Evolutionary conservation across 1,140 invertebrate species (phyloP), one percentile per base, ranked within the genome.

Genomic region (Aphaenogaster rudis): DNA sequence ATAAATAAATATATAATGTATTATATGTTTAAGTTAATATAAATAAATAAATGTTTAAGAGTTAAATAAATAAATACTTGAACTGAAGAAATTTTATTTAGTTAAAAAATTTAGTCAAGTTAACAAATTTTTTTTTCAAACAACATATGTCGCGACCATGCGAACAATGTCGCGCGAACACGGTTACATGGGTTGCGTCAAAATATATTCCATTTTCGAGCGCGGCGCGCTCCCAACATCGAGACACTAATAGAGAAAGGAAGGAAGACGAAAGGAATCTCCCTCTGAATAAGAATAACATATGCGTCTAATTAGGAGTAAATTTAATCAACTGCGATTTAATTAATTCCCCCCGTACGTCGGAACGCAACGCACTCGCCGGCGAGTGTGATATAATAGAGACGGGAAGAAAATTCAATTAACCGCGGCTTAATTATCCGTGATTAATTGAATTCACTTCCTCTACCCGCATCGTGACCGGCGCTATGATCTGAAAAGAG

Each of bases 371-470:
- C 33, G 42, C 48, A 6, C 21, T 11, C 52, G 13, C 45, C n/a
- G 50, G n/a, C 21, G 78, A 69, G 66, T 81, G 63, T 66, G 63
- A 79, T 79, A 81, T 52, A 45, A 81, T 81, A 69, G 67, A 50
- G 52, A 50, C 48, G 50, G 69, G 80, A 76, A 84, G 80, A 76
- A 76, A 50, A 84, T 50, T 76, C 80, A 50, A 84, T 84, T 84
- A 84, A 84, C 42, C 80, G 21, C 54, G 57, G 57, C 59, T 84
- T 84, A 76, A 76, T 76, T 76, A 76, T 74, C 67, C 67, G 54
- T 84, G 80, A 84, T 84, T 76, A 84, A 84, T 84, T 84, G 45
- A 74, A 84, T 61, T 76, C n/a, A 61, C 69, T 63, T 76, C 80
- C 80, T 84, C 48, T 61, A 48, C 5, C 54, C 28, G 15, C 39